These are phyloP conservation scores for Pagrus major DNA, from an alignment of 2,113 vertebrate species.

Conservation along the genomic window DNA sequence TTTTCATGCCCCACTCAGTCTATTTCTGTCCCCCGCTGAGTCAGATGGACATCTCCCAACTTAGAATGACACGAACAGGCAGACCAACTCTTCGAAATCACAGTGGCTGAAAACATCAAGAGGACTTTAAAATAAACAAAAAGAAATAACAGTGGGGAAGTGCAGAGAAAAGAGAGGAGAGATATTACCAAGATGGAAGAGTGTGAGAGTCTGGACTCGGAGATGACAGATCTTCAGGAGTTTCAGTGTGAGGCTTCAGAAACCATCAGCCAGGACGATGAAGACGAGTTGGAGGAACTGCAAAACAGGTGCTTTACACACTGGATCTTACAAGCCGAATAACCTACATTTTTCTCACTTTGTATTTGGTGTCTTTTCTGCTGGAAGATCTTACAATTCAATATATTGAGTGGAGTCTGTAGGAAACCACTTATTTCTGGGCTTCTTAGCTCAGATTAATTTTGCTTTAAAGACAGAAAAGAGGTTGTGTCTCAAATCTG, in stretches of 20 bases:
- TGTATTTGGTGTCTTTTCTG: conserved; percentile 10
- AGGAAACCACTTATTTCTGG: neutral
- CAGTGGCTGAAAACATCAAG: conserved; percentile 59
- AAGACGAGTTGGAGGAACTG: conserved; percentile 87
- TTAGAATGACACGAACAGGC: conserved; percentile 83
- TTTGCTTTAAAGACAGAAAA: neutral
- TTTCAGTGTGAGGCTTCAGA: conserved; percentile 79
- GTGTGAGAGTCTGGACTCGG: conserved; percentile 75
- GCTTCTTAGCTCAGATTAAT: neutral
- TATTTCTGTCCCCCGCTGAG: conserved; percentile 93
- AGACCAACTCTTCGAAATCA: conserved; percentile 65
- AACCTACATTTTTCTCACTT: neutral
- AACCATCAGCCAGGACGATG: conserved; percentile 70
- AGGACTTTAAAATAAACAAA: conserved; percentile 35
- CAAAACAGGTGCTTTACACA: conserved; percentile 84
- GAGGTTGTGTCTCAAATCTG: neutral
- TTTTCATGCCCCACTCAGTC: conserved; percentile 76
- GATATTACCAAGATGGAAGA: conserved; percentile 77
- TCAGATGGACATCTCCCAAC: conserved; percentile 85
- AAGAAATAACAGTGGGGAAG: conserved; percentile 23
- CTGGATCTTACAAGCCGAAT: conserved; percentile 9
- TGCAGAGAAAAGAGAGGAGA: conserved; percentile 48
- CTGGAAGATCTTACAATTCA: neutral
- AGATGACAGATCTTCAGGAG: conserved; percentile 77
- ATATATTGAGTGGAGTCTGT: neutral